Base-by-base conservation (phyloP, 2,113 vertebrate species). In the Capreolus pygargus region DNA sequence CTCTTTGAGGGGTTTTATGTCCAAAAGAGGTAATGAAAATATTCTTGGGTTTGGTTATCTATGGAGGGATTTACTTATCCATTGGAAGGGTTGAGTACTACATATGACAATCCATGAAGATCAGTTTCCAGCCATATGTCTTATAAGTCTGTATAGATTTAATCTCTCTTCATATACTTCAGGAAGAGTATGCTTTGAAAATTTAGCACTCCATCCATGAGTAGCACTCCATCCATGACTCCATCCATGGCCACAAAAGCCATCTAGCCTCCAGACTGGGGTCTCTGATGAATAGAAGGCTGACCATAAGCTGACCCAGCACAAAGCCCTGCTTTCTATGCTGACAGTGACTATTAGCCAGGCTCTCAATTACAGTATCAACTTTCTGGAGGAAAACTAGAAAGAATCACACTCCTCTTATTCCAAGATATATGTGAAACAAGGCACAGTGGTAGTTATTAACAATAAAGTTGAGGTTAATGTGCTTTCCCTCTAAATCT, bases 381-480 rank as follows among this genome's bases (percentile, higher is more conserved):
- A 9, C 57, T 97, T 97, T 84, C 94, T 93, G 45, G 91, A 95
- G 55, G 94, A 84, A 88, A 45, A 94, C 67, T 89, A 89, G 85
- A 58, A 88, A 85, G 50, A 96, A 78, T 84, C 76, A 55, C 30
- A 45, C 88, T 95, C 52, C 76, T 23, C 27, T 79, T 60, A 30
- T 97, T 88, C 67, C 60, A 60, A 96, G 93, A 95, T 82, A 89
- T 27, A 81, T 96, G 88, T 95, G 85, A 94, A 95, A 91, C n/a
- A 85, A 95, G 81, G 30, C 76, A 94, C 54, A 87, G 91, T 84
- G 61, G 91, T 97, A 93, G 78, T 87, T 78, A 95, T 97, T 96
- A 97, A 96, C 91, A 96, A 96, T 86, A 64, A 92, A 96, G 43
- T 94, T 43, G 60, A 92, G 85, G 94, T 96, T 94, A 85, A 97